These are phyloP conservation scores for Pitta sordida DNA, from an alignment of 2,113 vertebrate species.

Conservation along the genomic window DNA sequence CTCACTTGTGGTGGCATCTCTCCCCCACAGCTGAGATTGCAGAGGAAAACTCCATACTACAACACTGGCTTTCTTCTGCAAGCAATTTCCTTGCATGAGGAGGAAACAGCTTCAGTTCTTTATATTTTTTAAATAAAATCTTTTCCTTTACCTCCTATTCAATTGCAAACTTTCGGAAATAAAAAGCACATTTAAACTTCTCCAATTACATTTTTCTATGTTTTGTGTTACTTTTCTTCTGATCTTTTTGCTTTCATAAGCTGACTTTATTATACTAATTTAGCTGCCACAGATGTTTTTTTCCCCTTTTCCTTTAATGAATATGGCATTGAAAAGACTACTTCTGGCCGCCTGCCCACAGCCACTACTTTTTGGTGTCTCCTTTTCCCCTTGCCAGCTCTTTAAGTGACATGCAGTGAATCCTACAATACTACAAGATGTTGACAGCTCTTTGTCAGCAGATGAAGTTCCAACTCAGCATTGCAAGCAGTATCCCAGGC, in stretches of 20 bases:
- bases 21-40: neutral
- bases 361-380: neutral
- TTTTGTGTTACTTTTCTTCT: slow-evolving; percentile 42
- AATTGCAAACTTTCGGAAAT: neutral
- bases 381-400: neutral
- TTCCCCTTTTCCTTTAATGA: neutral
- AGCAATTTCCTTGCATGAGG: neutral
- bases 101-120: slow-evolving; percentile 3
- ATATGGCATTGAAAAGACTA: neutral
- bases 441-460: neutral
- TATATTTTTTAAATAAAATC: slow-evolving; percentile 6
- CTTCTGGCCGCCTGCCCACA: slow-evolving; percentile 6
- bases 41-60: neutral
- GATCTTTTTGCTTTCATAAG: slow-evolving; percentile 59
- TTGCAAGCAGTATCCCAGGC: neutral
- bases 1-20: neutral
- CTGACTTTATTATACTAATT: slow-evolving; percentile 40
- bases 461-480: neutral
- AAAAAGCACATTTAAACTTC: slow-evolving; percentile 8
- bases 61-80: neutral
- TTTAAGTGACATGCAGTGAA: neutral
- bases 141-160: slow-evolving; percentile 15
- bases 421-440: neutral
- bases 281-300: slow-evolving; percentile 28
- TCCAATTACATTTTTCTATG: slow-evolving; percentile 36